phyloP scores from a whole-genome alignment of 2,797 vertebrate genomes.

The Gymnothorax javanicus region DNA sequence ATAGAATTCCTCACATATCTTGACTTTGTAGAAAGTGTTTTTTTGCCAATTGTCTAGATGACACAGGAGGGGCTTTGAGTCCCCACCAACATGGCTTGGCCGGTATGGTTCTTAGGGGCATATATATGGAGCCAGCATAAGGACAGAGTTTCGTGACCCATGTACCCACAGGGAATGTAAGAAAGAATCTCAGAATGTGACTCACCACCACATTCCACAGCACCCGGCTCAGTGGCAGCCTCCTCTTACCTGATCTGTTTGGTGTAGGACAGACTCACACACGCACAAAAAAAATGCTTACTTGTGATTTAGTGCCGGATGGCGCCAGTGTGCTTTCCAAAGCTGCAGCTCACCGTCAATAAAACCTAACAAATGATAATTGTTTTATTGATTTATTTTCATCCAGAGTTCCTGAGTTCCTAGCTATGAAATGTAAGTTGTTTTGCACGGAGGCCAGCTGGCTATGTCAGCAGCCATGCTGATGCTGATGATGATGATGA shows the following conservation, averaged over 20 bases:
- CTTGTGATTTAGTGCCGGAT: not conserved
- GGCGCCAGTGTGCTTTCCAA: not conserved
- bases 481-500: too few relatives aligned
- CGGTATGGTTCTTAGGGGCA: too few relatives aligned
- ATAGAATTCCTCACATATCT: too few relatives aligned
- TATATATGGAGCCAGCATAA: not conserved
- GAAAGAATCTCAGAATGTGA: constrained; percentile 12
- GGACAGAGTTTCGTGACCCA: not conserved
- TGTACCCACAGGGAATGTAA: not conserved
- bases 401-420: not conserved
- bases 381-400: not conserved
- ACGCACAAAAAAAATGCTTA: not conserved
- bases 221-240: not conserved
- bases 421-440: not conserved
- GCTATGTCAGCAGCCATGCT: not conserved
- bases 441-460: not conserved
- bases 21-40: too few relatives aligned
- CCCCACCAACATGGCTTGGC: too few relatives aligned
- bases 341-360: not conserved
- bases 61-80: too few relatives aligned
- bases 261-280: not conserved
- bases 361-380: not conserved
- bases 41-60: too few relatives aligned
- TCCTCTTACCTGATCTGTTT: constrained; percentile 24
- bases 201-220: constrained; percentile 19